These are phyloP conservation scores for Seira ritae DNA, from an alignment of 2,888 invertebrate species.

Conservation along the genomic window DNA sequence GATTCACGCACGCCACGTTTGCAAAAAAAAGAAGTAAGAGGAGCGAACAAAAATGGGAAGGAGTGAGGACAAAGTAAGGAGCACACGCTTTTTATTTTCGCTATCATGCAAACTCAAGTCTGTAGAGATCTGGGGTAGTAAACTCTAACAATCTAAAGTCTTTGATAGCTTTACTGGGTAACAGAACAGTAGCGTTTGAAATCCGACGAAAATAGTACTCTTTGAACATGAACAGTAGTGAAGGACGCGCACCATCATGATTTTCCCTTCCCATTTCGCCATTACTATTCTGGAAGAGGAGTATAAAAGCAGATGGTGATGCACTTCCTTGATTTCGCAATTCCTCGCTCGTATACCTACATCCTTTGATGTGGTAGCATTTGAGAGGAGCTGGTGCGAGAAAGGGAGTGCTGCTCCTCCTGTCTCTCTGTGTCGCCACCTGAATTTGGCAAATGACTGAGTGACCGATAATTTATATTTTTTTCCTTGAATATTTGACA, in stretches of 20 bases:
- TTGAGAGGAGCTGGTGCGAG: background rate
- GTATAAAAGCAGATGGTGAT: background rate
- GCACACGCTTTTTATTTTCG: too few species aligned
- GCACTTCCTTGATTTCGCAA: background rate
- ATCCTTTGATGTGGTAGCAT: background rate
- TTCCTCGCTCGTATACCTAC: too few species aligned
- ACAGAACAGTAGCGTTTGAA: background rate
- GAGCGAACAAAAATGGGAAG: background rate
- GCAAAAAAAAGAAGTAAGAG: constrained; percentile 5
- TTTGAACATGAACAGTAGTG: constrained; percentile 23
- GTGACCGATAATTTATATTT: too few species aligned
- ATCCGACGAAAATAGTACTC: constrained; percentile 20
- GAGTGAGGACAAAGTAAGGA: background rate
- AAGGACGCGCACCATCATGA: constrained; percentile 3
- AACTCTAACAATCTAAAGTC: too few species aligned
- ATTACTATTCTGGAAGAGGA: too few species aligned
- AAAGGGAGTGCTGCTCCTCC: too few species aligned
- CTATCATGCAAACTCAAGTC: too few species aligned
- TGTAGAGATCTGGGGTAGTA: too few species aligned
- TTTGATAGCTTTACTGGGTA: too few species aligned
- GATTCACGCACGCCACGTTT: constrained; percentile 31
- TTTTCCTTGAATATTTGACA: too few species aligned
- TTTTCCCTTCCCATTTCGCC: constrained; percentile 22
- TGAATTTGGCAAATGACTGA: too few species aligned
- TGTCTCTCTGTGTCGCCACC: constrained; percentile 16